Percentiles rank a stretch among this genome's conserved stretches.
Evolutionary conservation across 2,797 vertebrate species (phyloP).

Genomic region (Pachyuromys duprasi): DNA sequence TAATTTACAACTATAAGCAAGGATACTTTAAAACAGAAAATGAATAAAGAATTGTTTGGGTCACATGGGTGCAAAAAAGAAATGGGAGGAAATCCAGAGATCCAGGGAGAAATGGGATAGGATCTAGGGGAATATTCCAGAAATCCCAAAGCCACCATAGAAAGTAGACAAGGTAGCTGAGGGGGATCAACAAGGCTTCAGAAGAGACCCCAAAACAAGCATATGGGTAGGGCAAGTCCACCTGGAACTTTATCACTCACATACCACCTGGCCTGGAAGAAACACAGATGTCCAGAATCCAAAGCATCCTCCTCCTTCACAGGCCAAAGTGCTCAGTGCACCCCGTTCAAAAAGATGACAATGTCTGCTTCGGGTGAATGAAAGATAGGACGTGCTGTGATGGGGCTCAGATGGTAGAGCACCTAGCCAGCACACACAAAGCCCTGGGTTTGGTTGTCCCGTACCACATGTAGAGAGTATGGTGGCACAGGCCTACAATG

Average conservation of each 20-base stretch:
- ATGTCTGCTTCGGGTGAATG: neutral
- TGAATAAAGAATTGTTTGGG: neutral
- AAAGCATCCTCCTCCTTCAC: neutral
- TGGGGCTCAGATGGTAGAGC: too few species aligned
- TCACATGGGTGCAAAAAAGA: neutral
- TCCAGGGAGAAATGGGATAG: neutral
- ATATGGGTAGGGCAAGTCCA: fast-evolving
- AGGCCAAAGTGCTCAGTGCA: neutral
- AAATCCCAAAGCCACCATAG: neutral
- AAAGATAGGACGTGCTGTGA: neutral
- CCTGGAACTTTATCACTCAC: neutral
- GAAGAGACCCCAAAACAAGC: neutral
- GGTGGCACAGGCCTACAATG: too few species aligned
- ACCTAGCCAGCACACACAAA: neutral
- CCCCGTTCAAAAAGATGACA: neutral
- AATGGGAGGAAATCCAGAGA: neutral
- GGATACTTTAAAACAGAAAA: neutral
- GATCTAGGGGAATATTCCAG: neutral
- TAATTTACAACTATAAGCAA: neutral
- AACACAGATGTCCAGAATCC: neutral
- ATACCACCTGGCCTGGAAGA: neutral
- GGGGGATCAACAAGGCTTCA: too few species aligned
- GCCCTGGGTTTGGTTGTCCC: neutral
- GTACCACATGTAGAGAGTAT: neutral
- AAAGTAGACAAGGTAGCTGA: neutral